Evolutionary conservation across 2,113 vertebrate genomes (phyloP).

Genomic region (Rhagologus leucostigma): DNA sequence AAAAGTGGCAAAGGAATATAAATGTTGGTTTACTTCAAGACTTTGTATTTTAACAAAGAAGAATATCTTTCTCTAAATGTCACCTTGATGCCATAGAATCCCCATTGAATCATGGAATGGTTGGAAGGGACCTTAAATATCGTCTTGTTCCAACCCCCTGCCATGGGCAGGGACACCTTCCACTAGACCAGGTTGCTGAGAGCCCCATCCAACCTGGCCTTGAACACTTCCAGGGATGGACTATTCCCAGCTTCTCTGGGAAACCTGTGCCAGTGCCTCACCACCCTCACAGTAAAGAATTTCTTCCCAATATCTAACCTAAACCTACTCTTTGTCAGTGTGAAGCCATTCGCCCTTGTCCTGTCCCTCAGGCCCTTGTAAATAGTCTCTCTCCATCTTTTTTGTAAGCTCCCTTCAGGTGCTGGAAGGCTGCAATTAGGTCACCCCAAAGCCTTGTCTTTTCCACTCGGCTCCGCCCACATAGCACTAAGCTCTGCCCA

Average conservation of each 20-base stretch:
- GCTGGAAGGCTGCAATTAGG: neutral
- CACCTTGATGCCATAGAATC: neutral
- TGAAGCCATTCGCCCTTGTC: neutral
- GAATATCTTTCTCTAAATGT: neutral
- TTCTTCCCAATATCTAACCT: neutral
- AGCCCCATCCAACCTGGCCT: accelerated
- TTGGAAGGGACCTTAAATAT: neutral
- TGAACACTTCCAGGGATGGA: neutral
- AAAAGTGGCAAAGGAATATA: neutral
- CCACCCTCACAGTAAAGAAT: accelerated
- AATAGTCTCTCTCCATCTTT: neutral
- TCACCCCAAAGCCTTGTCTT: neutral
- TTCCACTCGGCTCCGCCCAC: neutral
- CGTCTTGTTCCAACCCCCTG: accelerated
- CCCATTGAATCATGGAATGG: neutral
- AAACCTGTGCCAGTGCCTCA: accelerated
- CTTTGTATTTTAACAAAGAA: neutral
- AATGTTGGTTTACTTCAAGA: neutral
- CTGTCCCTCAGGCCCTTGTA: neutral
- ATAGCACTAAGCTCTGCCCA: neutral
- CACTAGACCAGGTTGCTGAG: neutral
- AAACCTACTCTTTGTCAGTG: neutral
- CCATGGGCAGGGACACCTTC: neutral
- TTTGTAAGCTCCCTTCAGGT: neutral
- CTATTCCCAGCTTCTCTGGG: neutral